Evolutionary conservation across 2,888 invertebrate genomes (phyloP).

Genomic region (Anodontia alba): DNA sequence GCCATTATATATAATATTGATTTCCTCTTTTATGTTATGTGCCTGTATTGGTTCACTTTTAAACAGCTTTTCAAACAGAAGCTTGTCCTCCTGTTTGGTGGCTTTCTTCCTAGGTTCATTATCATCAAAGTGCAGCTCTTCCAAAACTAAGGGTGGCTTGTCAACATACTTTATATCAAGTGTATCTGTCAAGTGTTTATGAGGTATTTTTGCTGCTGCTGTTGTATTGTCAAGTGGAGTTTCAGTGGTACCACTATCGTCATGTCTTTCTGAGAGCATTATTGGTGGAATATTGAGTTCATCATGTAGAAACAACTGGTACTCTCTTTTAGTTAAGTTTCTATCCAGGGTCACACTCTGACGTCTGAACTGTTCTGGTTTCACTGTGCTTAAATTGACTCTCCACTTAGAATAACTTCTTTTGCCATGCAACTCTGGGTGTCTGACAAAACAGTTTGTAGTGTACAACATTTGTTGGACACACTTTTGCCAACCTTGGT

Average conservation of each 20-base stretch:
- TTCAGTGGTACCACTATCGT: background rate
- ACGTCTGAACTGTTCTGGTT: slow-evolving; percentile 54
- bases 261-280: slow-evolving; percentile 15
- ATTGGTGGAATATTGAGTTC: slow-evolving; percentile 60
- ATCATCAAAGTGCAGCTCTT: no score
- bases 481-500: slow-evolving; percentile 74
- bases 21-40: no score
- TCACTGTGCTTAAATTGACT: slow-evolving; percentile 62
- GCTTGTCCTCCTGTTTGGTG: no score
- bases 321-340: slow-evolving; percentile 23
- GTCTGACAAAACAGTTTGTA: slow-evolving; percentile 61
- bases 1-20: no score
- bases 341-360: slow-evolving; percentile 52
- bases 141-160: no score
- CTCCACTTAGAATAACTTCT: slow-evolving; percentile 47
- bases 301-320: slow-evolving; percentile 58
- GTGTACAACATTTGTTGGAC: slow-evolving; percentile 73
- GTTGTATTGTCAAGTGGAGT: background rate
- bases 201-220: no score
- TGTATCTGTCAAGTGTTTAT: no score
- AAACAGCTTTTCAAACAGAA: no score
- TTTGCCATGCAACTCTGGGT: background rate
- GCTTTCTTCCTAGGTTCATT: no score
- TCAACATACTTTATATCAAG: no score
- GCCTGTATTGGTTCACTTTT: no score